Percentiles rank a stretch among this genome's conserved stretches.
phyloP scores from a whole-genome alignment of 2,797 vertebrate genomes.

The Serranus cabrilla region DNA sequence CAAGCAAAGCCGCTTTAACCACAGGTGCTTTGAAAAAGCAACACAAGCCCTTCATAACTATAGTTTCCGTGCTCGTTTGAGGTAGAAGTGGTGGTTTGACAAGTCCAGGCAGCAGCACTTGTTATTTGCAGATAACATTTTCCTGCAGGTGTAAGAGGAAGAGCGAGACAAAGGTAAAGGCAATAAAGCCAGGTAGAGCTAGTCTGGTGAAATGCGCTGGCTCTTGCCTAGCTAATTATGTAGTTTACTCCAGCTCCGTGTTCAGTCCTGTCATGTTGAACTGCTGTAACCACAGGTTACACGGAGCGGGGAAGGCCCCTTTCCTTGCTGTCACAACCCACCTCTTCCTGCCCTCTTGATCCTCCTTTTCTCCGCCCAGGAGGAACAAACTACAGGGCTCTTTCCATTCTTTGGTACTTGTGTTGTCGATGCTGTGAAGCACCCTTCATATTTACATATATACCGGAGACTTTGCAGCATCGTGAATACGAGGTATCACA shows the following conservation, averaged over 20 bases:
- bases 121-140: slow-evolving; percentile 29
- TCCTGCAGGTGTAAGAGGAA: slow-evolving; percentile 50
- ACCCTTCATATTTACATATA: background rate
- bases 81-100: slow-evolving; percentile 9
- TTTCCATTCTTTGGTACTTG: slow-evolving; percentile 15
- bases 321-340: slow-evolving; percentile 16
- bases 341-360: slow-evolving; percentile 31
- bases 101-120: slow-evolving; percentile 10
- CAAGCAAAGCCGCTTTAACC: background rate
- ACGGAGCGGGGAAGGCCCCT: slow-evolving; percentile 34
- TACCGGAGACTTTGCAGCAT: background rate
- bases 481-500: background rate
- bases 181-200: slow-evolving; percentile 72
- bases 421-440: slow-evolving; percentile 11
- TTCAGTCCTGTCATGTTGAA: slow-evolving; percentile 70
- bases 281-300: slow-evolving; percentile 66
- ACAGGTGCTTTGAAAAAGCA: background rate
- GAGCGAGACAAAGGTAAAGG: slow-evolving; percentile 69
- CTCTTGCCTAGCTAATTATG: slow-evolving; percentile 73
- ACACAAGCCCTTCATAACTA: background rate
- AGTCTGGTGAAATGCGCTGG: slow-evolving; percentile 65
- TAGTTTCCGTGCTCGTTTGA: background rate
- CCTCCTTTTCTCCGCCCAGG: slow-evolving; percentile 22
- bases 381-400: slow-evolving; percentile 1
- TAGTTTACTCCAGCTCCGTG: slow-evolving; percentile 55